These are phyloP conservation scores for Phyllostomus discolor DNA, from an alignment of 2,113 vertebrate genomes.

Conservation along the genomic window DNA sequence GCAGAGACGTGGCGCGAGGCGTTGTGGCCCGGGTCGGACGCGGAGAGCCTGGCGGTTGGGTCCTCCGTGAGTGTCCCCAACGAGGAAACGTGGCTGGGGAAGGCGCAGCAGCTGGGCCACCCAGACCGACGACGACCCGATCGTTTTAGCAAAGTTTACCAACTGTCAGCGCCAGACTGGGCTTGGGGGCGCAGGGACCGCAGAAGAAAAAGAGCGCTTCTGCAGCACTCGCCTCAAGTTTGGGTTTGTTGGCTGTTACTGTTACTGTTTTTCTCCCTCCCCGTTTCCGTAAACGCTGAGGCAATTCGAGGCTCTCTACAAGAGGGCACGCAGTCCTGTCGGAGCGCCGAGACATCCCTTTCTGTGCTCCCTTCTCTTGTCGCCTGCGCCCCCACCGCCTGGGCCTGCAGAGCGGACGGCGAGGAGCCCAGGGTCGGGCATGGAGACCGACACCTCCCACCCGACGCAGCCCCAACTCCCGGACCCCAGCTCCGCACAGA, in stretches of 20 bases:
- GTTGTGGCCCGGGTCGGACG: accelerated
- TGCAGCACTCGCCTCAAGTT: accelerated
- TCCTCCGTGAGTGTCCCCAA: no score
- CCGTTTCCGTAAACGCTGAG: not conserved
- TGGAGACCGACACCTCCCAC: not conserved
- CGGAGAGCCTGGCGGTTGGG: accelerated
- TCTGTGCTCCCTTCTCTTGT: not conserved
- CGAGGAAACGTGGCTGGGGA: accelerated
- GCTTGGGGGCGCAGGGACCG: no score
- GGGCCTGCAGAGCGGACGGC: not conserved
- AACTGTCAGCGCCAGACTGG: accelerated
- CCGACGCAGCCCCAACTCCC: accelerated
- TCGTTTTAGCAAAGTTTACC: not conserved
- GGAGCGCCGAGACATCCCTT: accelerated
- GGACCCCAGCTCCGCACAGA: accelerated
- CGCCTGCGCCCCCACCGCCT: not conserved
- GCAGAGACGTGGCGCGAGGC: not conserved
- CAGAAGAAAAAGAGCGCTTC: not conserved
- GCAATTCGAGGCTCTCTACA: not conserved
- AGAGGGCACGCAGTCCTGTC: not conserved
- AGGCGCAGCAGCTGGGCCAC: not conserved
- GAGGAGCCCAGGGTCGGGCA: accelerated
- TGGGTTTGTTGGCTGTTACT: no score
- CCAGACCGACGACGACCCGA: accelerated
- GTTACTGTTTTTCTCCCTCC: not conserved